phyloP scores from a whole-genome alignment of 2,888 invertebrate species.

The Drosophila borborema region DNA sequence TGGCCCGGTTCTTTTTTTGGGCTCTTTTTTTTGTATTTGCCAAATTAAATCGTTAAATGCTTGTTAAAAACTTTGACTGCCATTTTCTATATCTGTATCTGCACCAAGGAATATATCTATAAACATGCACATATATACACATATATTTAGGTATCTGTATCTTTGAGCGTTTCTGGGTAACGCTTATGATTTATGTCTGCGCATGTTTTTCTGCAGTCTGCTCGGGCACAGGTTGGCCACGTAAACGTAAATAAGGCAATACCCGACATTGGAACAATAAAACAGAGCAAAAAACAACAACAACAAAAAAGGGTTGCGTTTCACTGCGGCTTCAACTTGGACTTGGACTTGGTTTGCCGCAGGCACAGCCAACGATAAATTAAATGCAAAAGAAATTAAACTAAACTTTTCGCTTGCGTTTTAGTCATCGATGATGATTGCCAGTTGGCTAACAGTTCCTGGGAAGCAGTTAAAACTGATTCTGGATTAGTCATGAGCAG shows the following conservation, averaged over 20 bases:
- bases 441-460: constrained; percentile 42
- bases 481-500: constrained; percentile 46
- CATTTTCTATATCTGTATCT: constrained; percentile 53
- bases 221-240: constrained; percentile 57
- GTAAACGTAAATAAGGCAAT: constrained; percentile 68
- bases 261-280: constrained; percentile 43
- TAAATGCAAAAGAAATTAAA: constrained; percentile 78
- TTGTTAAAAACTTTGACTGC: constrained; percentile 81
- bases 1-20: constrained; percentile 15
- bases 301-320: constrained; percentile 61
- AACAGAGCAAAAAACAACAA: constrained; percentile 12
- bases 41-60: constrained; percentile 82
- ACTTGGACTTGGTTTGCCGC: constrained; percentile 31
- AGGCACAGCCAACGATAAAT: constrained; percentile 70
- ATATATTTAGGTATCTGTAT: constrained; percentile 47
- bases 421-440: constrained; percentile 79
- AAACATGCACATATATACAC: not conserved
- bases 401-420: constrained; percentile 66
- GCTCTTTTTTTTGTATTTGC: constrained; percentile 59
- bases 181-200: constrained; percentile 75
- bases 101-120: constrained; percentile 7
- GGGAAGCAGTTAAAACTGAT: constrained; percentile 41
- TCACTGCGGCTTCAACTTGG: constrained; percentile 24
- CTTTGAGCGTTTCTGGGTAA: constrained; percentile 68
- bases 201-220: constrained; percentile 68